Conservation (phyloP, 1,140 invertebrate genomes). For the Chironomus tepperi region DNA sequence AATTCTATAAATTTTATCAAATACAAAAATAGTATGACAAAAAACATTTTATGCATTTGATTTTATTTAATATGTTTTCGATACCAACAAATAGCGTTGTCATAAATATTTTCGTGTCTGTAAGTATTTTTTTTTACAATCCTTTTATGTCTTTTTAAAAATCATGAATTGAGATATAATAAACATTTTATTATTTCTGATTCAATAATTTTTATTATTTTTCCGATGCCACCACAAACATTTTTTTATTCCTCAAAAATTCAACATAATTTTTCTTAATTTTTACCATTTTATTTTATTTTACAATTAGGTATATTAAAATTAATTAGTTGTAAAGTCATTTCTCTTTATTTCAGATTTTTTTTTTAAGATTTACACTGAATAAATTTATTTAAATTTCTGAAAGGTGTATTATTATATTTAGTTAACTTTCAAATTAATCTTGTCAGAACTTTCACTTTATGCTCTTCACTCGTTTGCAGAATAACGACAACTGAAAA, state of each 20-base stretch:
- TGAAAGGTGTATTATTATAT: no score
- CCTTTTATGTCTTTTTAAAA: neutral
- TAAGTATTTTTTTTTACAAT: neutral
- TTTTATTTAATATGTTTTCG: neutral
- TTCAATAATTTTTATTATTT: neutral
- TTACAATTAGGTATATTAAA: no score
- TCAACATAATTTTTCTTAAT: neutral
- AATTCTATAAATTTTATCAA: no score
- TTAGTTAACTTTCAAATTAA: neutral
- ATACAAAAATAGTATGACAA: neutral
- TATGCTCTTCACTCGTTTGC: neutral
- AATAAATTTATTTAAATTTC: no score
- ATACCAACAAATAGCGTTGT: neutral
- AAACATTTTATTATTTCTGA: neutral
- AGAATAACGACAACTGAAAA: neutral
- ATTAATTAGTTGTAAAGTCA: no score
- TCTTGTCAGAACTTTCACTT: neutral
- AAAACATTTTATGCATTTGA: neutral
- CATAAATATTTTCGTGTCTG: neutral
- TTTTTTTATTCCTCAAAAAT: neutral
- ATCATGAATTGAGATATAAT: conserved; percentile 19
- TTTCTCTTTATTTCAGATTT: no score
- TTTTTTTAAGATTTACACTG: neutral
- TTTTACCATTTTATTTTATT: no score
- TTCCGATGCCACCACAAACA: neutral